Evolutionary conservation across 2,113 vertebrate species (phyloP), one percentile per base, ranked within the genome.

Genomic region (Equus przewalskii): DNA sequence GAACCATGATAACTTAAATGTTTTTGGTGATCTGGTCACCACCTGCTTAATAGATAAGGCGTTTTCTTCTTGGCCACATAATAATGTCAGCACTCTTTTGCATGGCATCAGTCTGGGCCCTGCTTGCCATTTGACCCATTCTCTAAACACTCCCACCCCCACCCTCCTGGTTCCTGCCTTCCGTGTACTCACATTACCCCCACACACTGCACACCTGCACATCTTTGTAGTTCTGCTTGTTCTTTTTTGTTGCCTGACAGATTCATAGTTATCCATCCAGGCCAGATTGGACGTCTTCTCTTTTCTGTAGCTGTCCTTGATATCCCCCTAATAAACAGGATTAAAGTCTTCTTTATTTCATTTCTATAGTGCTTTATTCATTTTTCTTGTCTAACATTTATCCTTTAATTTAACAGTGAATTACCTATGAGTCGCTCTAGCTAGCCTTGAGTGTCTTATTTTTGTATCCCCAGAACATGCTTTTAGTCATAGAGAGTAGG

Each of bases 371-470:
- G 15, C 56, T 92, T 19, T 79, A 73, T 81, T 92, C 1, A 2
- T 86, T 60, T 82, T 96, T 95, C 12, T 93, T 51, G 46, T 88
- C 16, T 76, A 54, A 58, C n/a, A n/a, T 84, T 94, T 56, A 5
- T 80, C n/a, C 72, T 92, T 44, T 54, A 60, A 30, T 94, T 46
- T 76, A 67, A 33, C 15, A 46, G 26, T 67, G 51, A 93, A 18
- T 76, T 70, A 75, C 46, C 80, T 56, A 19, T 65, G 21, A 54
- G 51, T 64, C 54, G 8, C 12, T 91, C 30, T 86, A 19, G 18
- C 22, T 54, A 21, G 85, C 33, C 51, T 15, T 62, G 65, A 28
- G 28, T 65, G 81, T 19, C 73, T 95, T 76, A 22, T 49, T 91
- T 86, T 91, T 56, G 28, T 83, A n/a, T 90, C 46, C 24, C 12